Evolutionary conservation across 2,797 vertebrate species (phyloP), one percentile per base, ranked within the genome.

Genomic region (Aotus griseimembra): DNA sequence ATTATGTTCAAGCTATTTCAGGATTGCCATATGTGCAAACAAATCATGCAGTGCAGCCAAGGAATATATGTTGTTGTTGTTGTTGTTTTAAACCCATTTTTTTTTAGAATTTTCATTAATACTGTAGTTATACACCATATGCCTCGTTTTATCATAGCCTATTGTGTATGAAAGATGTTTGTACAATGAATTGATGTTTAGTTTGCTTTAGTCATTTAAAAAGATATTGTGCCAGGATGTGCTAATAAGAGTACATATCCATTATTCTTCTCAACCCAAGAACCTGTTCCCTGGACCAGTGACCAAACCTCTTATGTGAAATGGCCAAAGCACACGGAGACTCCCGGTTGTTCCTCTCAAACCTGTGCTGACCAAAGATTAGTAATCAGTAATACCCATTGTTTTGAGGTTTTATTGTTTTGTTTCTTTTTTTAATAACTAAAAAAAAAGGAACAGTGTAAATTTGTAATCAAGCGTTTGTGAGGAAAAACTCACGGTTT

Each of bases 141-240:
- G 96, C 97, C 98, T 99, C 98, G 48, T 98, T 98, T 98, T 98
- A 98, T 98, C 98, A 97, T 98, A 98, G 98, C 97, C 98, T 99
- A 97, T 98, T 98, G 98, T 98, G 81, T 99, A 99, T 98, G 97
- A 98, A 97, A 97, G 96, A 95, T 97, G 96, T 98, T 98, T 98
- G 98, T 98, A 99, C 98, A 98, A 98, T 97, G 97, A 99, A 97
- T 98, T 99, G 97, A 98, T 97, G 98, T 98, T 97, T 99, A 98
- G 98, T 98, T 98, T 98, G 94, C 96, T 96, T 98, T 98, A 98
- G 98, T 97, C 97, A 96, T 97, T 98, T 97, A 58, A 92, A 90
- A 87, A 98, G 82, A 96, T 98, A 87, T 96, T 67, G 39, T 98
- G 97, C 97, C 98, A 97, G 98, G 97, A 96, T 92, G 83, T 98